phyloP scores from a whole-genome alignment of 1,140 invertebrate species.

The Pseudoatta argentina region DNA sequence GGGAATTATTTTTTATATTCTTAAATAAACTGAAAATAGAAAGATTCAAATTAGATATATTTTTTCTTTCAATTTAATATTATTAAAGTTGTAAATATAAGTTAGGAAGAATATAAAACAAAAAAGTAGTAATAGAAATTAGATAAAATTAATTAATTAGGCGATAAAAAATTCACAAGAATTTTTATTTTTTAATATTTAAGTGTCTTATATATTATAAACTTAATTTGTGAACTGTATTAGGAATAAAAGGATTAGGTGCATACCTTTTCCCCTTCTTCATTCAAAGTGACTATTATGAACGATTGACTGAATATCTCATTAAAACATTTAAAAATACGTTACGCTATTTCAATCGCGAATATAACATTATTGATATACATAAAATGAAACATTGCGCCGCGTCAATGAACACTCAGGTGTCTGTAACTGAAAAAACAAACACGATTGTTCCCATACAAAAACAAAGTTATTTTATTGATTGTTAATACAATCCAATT shows the following conservation, averaged over 20 bases:
- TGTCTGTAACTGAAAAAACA: not conserved
- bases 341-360: not conserved
- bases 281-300: not conserved
- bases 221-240: not conserved
- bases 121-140: not conserved
- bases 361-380: conserved; percentile 11
- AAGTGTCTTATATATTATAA: not conserved
- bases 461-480: not conserved
- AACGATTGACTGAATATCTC: not conserved
- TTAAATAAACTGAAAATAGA: not conserved
- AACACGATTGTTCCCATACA: not conserved
- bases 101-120: not conserved
- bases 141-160: conserved; percentile 15
- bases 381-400: conserved; percentile 31
- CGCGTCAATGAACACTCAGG: conserved; percentile 34
- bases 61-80: not conserved
- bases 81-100: not conserved
- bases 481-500: not conserved
- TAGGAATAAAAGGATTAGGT: conserved; percentile 31
- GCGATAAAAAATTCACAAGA: not conserved
- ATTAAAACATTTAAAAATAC: conserved; percentile 1
- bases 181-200: conserved; percentile 21
- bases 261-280: not conserved
- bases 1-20: conserved; percentile 2
- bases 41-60: not conserved